Evolutionary conservation across 2,113 vertebrate species (phyloP).

Genomic region (Microcebus tavaratra): DNA sequence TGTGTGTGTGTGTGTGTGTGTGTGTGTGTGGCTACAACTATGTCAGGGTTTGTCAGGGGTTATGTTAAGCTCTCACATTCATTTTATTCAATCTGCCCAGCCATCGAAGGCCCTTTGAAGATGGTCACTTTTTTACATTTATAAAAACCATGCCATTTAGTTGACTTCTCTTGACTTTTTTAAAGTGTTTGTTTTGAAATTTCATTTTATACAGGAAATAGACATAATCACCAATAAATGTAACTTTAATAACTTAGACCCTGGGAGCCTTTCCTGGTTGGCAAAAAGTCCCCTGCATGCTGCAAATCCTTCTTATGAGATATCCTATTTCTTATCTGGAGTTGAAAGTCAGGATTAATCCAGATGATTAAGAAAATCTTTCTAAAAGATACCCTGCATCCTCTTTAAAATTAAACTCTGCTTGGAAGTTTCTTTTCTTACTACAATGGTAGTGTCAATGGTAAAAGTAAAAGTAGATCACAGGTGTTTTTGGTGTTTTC

Average conservation of each 20-base stretch:
- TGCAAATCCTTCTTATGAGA: slow-evolving; percentile 78
- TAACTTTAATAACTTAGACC: slow-evolving; percentile 82
- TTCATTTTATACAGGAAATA: slow-evolving; percentile 83
- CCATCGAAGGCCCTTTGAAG: slow-evolving; percentile 55
- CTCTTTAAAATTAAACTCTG: slow-evolving; percentile 82
- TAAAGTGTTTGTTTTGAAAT: slow-evolving; percentile 79
- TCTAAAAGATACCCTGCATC: slow-evolving; percentile 74
- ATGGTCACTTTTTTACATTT: slow-evolving; percentile 67
- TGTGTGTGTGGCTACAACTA: background rate
- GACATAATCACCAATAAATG: slow-evolving; percentile 81
- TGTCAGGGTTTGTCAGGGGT: slow-evolving; percentile 59
- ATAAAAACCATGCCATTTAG: slow-evolving; percentile 64
- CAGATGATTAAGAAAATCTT: slow-evolving; percentile 81
- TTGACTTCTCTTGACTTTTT: slow-evolving; percentile 78
- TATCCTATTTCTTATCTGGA: slow-evolving; percentile 80
- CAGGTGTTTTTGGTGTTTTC: slow-evolving; percentile 2
- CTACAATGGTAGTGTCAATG: slow-evolving; percentile 37
- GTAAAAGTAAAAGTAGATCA: slow-evolving; percentile 50
- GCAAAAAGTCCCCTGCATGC: slow-evolving; percentile 62
- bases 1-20: background rate
- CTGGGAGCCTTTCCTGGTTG: slow-evolving; percentile 78
- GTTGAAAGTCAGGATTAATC: slow-evolving; percentile 83
- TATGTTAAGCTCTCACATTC: slow-evolving; percentile 23
- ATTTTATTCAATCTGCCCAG: slow-evolving; percentile 33
- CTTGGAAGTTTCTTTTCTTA: slow-evolving; percentile 57